A percentile compares a stretch with the other conserved stretches of the same genome.
Evolutionary conservation across 2,888 invertebrate genomes (phyloP).

Genomic region (Scaptomyza polygonia): DNA sequence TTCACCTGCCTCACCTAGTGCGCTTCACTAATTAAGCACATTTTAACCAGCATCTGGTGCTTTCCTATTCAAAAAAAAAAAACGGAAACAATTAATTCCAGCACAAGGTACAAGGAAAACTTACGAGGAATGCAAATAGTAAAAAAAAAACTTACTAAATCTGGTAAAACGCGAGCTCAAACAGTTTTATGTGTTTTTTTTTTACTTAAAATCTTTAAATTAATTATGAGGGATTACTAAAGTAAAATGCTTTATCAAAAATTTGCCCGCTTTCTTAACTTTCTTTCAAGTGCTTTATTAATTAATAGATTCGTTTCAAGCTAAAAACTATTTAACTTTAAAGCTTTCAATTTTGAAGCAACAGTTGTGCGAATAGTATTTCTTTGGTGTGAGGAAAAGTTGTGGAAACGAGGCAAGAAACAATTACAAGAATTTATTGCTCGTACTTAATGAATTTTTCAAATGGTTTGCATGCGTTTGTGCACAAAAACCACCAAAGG

Average conservation of each 20-base stretch:
- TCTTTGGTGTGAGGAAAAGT: neutral
- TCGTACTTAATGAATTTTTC: conserved; percentile 75
- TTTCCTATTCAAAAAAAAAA: conserved; percentile 21
- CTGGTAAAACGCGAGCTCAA: too few relatives aligned
- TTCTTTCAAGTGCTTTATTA: neutral
- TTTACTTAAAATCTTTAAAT: too few relatives aligned
- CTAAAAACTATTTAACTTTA: neutral
- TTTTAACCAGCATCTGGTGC: conserved; percentile 28
- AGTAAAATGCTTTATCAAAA: too few relatives aligned
- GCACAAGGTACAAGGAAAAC: conserved; percentile 3
- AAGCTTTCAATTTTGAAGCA: conserved; percentile 4
- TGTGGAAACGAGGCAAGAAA: conserved; percentile 41
- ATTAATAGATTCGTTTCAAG: neutral
- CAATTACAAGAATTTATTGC: conserved; percentile 77
- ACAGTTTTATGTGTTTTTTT: neutral
- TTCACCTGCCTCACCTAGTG: conserved; percentile 29
- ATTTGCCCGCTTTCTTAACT: too few relatives aligned
- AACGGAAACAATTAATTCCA: conserved; percentile 56
- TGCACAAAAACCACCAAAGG: conserved; percentile 15
- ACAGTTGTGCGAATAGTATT: conserved; percentile 1
- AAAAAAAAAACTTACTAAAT: neutral
- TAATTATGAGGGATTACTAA: too few relatives aligned
- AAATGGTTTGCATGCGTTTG: conserved; percentile 68
- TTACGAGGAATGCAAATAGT: conserved; percentile 5
- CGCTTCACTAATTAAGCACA: conserved; percentile 43